Evolutionary conservation across 2,113 vertebrate genomes (phyloP).

Genomic region (Urocynchramus pylzowi): DNA sequence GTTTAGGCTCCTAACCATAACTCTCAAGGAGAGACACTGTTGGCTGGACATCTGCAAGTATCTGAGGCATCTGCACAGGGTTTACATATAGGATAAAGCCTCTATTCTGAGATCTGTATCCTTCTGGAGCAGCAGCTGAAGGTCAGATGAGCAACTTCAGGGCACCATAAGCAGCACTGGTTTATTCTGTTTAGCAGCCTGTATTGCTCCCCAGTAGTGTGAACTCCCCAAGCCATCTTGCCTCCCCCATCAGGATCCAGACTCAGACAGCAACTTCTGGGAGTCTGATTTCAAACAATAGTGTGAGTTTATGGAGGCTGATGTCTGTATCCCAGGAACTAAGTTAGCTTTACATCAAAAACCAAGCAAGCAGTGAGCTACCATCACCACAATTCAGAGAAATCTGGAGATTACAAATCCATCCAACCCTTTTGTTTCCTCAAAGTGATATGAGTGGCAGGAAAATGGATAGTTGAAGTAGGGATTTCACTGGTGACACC

Average conservation of each 20-base stretch:
- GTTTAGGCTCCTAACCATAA: neutral
- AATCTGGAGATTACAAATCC: neutral
- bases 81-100: neutral
- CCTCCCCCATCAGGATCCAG: neutral
- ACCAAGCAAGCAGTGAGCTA: neutral
- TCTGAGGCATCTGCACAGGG: neutral
- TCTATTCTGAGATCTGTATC: neutral
- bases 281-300: neutral
- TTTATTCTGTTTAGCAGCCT: neutral
- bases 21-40: neutral
- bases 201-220: neutral
- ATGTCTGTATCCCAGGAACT: neutral
- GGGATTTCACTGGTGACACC: neutral
- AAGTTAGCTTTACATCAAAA: neutral
- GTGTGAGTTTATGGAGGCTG: neutral
- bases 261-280: neutral
- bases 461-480: neutral
- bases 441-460: accelerated
- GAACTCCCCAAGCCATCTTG: neutral
- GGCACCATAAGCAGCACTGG: neutral
- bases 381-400: neutral
- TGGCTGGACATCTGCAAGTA: neutral
- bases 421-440: neutral
- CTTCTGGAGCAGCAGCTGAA: neutral
- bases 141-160: neutral